Percentiles rank a stretch among this genome's conserved stretches.
phyloP scores from a whole-genome alignment of 2,888 invertebrate genomes.

The Zelleria hepariella region DNA sequence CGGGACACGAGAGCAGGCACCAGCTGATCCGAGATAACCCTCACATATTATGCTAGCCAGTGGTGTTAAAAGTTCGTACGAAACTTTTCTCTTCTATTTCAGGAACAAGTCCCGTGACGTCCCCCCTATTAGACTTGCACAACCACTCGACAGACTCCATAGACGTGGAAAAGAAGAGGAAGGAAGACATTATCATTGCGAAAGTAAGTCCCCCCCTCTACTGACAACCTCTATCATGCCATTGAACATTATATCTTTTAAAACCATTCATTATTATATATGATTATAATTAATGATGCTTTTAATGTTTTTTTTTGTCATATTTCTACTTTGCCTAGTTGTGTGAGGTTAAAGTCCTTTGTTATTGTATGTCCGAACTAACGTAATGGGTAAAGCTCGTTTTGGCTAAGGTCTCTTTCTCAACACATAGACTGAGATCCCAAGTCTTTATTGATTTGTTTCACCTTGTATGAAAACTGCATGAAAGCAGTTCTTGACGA shows the following conservation, averaged over 20 bases:
- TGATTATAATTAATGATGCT: neutral
- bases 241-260: neutral
- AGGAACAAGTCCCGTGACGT: constrained; percentile 83
- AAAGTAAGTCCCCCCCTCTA: constrained; percentile 41
- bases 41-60: too few species aligned
- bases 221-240: neutral
- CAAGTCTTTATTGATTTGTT: neutral
- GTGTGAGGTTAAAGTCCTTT: neutral
- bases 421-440: neutral
- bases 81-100: constrained; percentile 22
- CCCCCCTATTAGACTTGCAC: constrained; percentile 75
- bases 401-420: neutral
- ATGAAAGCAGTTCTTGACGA: neutral
- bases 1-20: too few species aligned
- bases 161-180: constrained; percentile 78
- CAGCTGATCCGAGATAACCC: too few species aligned
- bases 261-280: neutral
- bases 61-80: too few species aligned
- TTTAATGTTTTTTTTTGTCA: neutral
- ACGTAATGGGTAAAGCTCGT: neutral
- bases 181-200: constrained; percentile 71
- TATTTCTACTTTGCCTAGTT: neutral
- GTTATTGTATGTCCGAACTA: neutral
- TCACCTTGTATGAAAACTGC: neutral
- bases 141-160: constrained; percentile 87